Conservation (phyloP, 2,888 invertebrate genomes). For the Diaprepes abbreviatus region DNA sequence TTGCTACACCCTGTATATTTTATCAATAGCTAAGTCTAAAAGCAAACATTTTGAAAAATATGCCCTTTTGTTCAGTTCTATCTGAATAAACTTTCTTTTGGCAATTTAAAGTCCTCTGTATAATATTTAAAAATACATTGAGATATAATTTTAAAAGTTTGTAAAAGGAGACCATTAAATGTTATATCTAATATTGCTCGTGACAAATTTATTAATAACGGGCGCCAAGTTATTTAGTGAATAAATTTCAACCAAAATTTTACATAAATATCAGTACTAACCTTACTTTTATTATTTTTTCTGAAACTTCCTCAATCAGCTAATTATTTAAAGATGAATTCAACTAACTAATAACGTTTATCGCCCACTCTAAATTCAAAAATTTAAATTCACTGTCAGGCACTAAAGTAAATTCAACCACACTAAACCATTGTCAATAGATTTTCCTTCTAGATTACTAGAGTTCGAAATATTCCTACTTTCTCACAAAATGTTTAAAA, state of each 20-base stretch:
- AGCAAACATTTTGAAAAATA: too few relatives aligned
- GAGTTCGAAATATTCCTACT: background rate
- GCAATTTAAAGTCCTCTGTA: too few relatives aligned
- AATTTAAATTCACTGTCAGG: conserved; percentile 4
- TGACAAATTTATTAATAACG: background rate
- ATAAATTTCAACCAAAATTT: background rate
- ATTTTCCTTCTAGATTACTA: background rate
- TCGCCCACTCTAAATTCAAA: background rate
- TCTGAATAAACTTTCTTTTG: too few relatives aligned
- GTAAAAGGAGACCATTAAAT: background rate
- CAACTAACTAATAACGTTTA: background rate
- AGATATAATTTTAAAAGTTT: too few relatives aligned
- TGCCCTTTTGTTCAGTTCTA: too few relatives aligned
- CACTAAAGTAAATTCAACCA: background rate
- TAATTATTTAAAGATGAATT: background rate
- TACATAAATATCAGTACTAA: conserved; percentile 6
- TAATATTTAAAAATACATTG: too few relatives aligned
- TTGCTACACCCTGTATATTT: too few relatives aligned
- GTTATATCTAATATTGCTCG: background rate
- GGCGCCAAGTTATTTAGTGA: background rate
- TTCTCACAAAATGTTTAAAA: background rate
- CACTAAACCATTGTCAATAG: background rate
- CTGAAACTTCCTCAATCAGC: background rate
- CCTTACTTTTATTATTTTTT: conserved; percentile 3
- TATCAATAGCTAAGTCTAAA: too few relatives aligned